Conservation (phyloP, 2,888 invertebrate species). For the Tethea ocularis region DNA sequence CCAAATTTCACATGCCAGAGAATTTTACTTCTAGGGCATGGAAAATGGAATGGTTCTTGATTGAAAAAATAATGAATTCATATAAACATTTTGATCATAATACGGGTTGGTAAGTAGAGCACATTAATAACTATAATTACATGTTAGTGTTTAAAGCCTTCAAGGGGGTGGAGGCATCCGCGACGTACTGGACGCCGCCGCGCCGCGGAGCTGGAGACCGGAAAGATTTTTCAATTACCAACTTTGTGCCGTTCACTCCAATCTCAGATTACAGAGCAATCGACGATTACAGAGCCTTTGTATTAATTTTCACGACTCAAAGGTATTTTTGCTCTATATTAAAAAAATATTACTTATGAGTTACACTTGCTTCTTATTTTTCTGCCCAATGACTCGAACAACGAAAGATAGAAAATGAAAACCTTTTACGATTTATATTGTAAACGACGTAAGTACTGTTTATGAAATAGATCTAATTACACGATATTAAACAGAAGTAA, state of each 20-base stretch:
- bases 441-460: no score
- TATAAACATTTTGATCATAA: neutral
- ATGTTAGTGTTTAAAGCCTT: constrained; percentile 42
- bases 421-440: no score
- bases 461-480: no score
- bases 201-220: no score
- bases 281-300: constrained; percentile 23
- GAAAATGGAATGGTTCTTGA: neutral
- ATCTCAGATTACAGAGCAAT: constrained; percentile 64
- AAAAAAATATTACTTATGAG: neutral
- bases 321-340: neutral
- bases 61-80: no score
- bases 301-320: neutral
- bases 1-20: neutral
- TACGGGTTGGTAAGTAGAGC: neutral
- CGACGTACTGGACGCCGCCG: constrained; percentile 10
- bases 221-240: constrained; percentile 82
- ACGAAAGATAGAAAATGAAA: no score
- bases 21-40: neutral
- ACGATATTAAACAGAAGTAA: no score
- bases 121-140: constrained; percentile 45
- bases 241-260: constrained; percentile 76
- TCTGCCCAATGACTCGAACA: no score
- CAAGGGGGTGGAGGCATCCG: constrained; percentile 18
- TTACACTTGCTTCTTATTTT: no score